Base-by-base conservation (phyloP, 1,140 invertebrate species). In the Drosophila ercepeae region DNA sequence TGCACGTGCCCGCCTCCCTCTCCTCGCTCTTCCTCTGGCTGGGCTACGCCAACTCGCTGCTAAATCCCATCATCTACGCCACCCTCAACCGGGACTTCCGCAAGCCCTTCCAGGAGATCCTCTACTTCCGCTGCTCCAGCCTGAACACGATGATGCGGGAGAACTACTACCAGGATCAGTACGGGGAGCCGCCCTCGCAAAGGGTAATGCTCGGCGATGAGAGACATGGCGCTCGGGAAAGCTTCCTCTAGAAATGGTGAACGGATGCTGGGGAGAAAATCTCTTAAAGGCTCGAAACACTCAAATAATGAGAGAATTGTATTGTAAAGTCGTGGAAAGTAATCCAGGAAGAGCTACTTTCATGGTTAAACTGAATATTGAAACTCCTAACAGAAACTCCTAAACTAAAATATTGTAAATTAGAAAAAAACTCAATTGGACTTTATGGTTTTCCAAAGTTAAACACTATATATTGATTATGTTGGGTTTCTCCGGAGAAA, bases 31-130 rank as follows among this genome's bases (percentile, higher is more conserved):
- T 98, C 84, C 93, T 97, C 19, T 98, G 97, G 97, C 92, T 98
- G 52, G 97, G 98, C 60, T 99, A 99, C 91, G 95, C 97, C 60
- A 99, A 99, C 91, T 97, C 96, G 61, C 93, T 98, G 32, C 93
- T 97, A 34, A 99, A 99, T 91, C 98, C 98, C 0, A 95, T 98
- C 54, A 98, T 99, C 44, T 98, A 98, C 91, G 97, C 97, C 0
- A 98, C 96, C 3, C 92, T 98, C 19, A 98, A 98, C 82, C 93
- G 96, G 36, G 97, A 99, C 90, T 99, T 99, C 91, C 94, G 98
- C 51, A 96, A 96, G 79, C 97, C 97, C 5, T 99, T 98, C 92
- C 95, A 96, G 89, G 96, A 97, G 83, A 97, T 98, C 41, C 93
- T 98, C 0, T 97, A 95, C 91, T 97, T 97, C 90, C 94, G 96